Evolutionary conservation across 2,888 invertebrate genomes (phyloP).

Genomic region (Macrophya alboannulata): DNA sequence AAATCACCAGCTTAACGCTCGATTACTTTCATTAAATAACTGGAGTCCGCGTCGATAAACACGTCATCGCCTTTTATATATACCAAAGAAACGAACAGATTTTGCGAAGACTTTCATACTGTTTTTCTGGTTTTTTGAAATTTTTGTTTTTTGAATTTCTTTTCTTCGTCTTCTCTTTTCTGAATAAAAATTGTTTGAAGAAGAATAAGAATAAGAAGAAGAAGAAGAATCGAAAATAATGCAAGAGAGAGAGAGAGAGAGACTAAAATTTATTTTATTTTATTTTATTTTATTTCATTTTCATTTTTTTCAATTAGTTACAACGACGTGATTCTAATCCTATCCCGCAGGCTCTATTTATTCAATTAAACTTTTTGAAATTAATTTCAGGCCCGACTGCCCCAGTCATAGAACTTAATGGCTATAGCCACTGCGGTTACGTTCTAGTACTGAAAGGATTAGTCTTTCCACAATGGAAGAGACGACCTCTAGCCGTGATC

Average conservation of each 20-base stretch:
- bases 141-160: no score
- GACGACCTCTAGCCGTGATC: constrained; percentile 83
- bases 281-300: background rate
- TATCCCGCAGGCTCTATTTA: background rate
- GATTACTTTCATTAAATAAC: constrained; percentile 44
- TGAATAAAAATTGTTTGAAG: background rate
- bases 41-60: constrained; percentile 9
- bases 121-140: no score
- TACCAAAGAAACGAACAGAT: background rate
- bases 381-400: constrained; percentile 81
- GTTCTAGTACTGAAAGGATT: constrained; percentile 85
- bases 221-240: no score
- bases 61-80: background rate
- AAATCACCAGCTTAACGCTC: constrained; percentile 47
- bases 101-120: no score
- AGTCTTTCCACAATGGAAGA: constrained; percentile 87
- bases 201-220: background rate
- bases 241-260: no score
- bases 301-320: background rate
- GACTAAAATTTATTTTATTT: no score
- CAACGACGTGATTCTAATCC: background rate
- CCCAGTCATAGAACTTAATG: constrained; percentile 81
- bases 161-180: no score
- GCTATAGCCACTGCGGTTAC: constrained; percentile 80
- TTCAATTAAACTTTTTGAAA: constrained; percentile 13